Percentiles rank a stretch among this genome's conserved stretches.
phyloP scores from a whole-genome alignment of 1,140 invertebrate species.

The Glossosoma conforme region DNA sequence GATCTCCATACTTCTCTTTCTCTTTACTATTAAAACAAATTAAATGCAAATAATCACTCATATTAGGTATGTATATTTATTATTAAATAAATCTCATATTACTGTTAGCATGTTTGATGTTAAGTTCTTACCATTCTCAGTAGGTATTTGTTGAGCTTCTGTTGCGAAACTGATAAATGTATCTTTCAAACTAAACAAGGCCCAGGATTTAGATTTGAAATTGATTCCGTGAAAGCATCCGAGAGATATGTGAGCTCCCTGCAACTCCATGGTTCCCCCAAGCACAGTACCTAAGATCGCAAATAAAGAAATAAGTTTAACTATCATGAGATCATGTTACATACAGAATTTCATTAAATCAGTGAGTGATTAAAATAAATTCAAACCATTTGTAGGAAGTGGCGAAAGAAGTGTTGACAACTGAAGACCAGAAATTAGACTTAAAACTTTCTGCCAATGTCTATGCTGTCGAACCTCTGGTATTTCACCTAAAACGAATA shows the following conservation, averaged over 20 bases:
- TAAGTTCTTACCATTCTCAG: constrained; percentile 48
- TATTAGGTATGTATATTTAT: too few species aligned
- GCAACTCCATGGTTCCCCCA: constrained; percentile 89
- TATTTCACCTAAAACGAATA: constrained; percentile 21
- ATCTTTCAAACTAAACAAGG: constrained; percentile 89
- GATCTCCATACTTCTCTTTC: too few species aligned
- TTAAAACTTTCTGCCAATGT: constrained; percentile 84
- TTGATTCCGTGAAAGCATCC: constrained; percentile 98
- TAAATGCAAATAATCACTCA: too few species aligned
- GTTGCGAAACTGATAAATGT: constrained; percentile 93
- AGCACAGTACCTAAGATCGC: constrained; percentile 68
- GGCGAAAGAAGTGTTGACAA: constrained; percentile 65
- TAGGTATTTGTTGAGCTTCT: constrained; percentile 81
- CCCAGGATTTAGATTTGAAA: constrained; percentile 95
- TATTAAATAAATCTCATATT: too few species aligned
- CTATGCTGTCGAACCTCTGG: constrained; percentile 77
- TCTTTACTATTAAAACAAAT: too few species aligned
- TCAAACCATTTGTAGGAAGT: constrained; percentile 56
- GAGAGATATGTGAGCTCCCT: constrained; percentile 86
- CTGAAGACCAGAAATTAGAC: constrained; percentile 66
- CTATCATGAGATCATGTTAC: neutral
- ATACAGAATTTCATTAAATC: neutral
- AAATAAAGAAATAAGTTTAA: constrained; percentile 1
- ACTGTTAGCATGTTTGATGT: too few species aligned
- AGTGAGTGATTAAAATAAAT: constrained; percentile 5